These are phyloP conservation scores for Leptobrachium leishanense DNA, from an alignment of 2,113 vertebrate genomes.

Conservation along the genomic window DNA sequence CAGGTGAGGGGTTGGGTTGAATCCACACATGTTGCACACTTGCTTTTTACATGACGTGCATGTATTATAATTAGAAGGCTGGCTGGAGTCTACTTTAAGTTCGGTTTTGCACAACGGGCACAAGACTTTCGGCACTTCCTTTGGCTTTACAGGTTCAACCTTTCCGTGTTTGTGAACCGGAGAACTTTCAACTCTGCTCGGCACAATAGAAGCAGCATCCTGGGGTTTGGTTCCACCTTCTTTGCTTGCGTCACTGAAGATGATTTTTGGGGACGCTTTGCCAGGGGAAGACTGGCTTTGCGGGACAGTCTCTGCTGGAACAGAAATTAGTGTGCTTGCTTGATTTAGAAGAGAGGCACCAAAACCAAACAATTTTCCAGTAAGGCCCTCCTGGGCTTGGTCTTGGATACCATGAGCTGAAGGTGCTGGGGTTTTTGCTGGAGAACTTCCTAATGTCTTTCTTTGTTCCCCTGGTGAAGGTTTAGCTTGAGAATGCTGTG, in stretches of 20 bases:
- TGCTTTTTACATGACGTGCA: constrained; percentile 90
- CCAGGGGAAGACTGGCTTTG: constrained; percentile 78
- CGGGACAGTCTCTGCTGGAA: constrained; percentile 77
- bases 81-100: constrained; percentile 80
- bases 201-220: constrained; percentile 64
- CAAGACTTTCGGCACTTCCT: constrained; percentile 72
- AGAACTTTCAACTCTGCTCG: constrained; percentile 51
- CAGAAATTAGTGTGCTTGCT: constrained; percentile 92
- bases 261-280: constrained; percentile 86
- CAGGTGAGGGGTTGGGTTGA: constrained; percentile 94
- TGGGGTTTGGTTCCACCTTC: constrained; percentile 74
- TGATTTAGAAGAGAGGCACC: constrained; percentile 94
- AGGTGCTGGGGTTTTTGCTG: constrained; percentile 69
- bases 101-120: constrained; percentile 94
- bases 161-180: constrained; percentile 58
- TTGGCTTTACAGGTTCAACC: constrained; percentile 65
- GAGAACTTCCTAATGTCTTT: constrained; percentile 74
- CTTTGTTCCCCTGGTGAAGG: constrained; percentile 78
- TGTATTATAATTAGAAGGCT: constrained; percentile 88
- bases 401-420: constrained; percentile 67
- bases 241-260: constrained; percentile 79
- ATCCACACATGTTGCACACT: constrained; percentile 98
- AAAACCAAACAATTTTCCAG: constrained; percentile 94
- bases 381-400: constrained; percentile 90
- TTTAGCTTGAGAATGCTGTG: constrained; percentile 73